Evolutionary conservation across 2,113 vertebrate species (phyloP).

Genomic region (Megaceryle maxima): DNA sequence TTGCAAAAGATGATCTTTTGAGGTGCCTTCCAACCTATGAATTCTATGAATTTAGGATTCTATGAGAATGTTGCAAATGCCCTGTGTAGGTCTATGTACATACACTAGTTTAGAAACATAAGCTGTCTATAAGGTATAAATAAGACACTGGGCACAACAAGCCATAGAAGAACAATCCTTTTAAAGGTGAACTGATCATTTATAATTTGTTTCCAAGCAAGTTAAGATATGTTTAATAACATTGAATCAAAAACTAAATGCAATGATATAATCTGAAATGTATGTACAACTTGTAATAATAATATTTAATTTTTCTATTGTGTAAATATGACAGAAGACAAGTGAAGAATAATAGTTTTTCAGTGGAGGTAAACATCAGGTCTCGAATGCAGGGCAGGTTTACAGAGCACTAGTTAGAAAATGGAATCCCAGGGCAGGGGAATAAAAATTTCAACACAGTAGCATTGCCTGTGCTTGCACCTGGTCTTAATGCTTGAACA

Average conservation of each 20-base stretch:
- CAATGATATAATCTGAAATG: background rate
- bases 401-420: background rate
- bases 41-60: background rate
- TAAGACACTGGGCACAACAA: background rate
- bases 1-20: background rate
- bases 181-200: background rate
- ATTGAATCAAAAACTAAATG: background rate
- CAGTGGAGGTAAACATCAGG: background rate
- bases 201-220: background rate
- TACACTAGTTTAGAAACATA: background rate
- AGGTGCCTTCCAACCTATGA: background rate
- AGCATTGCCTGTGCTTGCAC: background rate
- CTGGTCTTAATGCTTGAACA: background rate
- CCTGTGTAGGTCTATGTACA: background rate
- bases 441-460: background rate
- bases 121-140: background rate
- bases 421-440: too few species aligned
- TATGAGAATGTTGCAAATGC: background rate
- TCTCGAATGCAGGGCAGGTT: background rate
- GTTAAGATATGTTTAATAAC: background rate
- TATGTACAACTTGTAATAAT: background rate
- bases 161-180: background rate
- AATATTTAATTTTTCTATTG: background rate
- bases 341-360: background rate
- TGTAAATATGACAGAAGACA: background rate